Base-by-base conservation (phyloP, 2,797 vertebrate genomes). In the Onychomys arenicola region DNA sequence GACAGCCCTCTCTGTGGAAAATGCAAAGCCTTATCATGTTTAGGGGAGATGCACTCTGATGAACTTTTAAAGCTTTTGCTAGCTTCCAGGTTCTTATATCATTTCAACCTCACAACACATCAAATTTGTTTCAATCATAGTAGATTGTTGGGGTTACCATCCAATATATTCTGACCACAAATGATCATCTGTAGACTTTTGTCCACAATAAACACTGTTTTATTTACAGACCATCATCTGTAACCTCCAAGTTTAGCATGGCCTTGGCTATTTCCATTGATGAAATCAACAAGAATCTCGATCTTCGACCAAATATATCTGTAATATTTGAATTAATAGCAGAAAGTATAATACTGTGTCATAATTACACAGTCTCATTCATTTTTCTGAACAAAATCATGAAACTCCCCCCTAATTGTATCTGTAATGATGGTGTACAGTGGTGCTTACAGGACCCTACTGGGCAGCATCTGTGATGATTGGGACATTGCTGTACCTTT, bases 341-440 rank as follows among this genome's bases (percentile, higher is more conserved):
- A 59, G 32, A 13, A 4, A 14, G 37, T 37, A 23, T 27, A n/a
- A 10, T 19, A 81, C 7, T 81, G 1, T 13, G 2, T 25, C 34
- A 23, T 0, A 23, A 11, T 19, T 80, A 11, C 2, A n/a, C 12
- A 23, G 1, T n/a, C 17, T 81, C 5, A 17, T 11, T 11, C n/a
- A n/a, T 34, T 3, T 43, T 4, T 10, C 3, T 11, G 0, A 16
- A 43, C 0, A 46, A 5, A 17, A 4, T 19, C 4, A 5, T 46
- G 27, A 0, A 23, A 2, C 17, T 34, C 0, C 14, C 2, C n/a
- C 65, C 46, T 16, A 86, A 86, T 55, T 86, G 71, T 49, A 1
- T 17, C 12, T 86, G 84, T 19, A 0, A 2, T 0, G 6, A n/a
- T n/a, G 21, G n/a, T n/a, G n/a, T n/a, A 0, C 4, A 71, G 65